Conservation (phyloP, 2,888 invertebrate genomes). For the Heliconius cydno region DNA sequence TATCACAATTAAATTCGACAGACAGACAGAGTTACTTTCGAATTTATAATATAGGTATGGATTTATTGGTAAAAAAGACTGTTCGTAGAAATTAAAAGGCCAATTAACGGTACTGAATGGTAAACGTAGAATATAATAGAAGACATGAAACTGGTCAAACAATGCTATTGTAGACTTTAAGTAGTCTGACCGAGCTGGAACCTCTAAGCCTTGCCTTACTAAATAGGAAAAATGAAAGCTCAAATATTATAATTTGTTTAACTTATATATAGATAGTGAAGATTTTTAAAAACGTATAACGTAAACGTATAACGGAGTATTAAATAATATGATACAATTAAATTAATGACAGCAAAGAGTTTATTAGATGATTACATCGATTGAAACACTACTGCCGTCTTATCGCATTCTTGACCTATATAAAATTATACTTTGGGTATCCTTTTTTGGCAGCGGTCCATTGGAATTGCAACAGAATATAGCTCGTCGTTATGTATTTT, state of each 20-base stretch:
- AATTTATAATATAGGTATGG: no score
- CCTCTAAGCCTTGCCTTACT: constrained; percentile 8
- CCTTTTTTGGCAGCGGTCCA: constrained; percentile 19
- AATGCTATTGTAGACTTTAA: constrained; percentile 31
- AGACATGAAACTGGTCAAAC: constrained; percentile 9
- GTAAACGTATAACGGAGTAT: no score
- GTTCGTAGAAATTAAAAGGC: neutral
- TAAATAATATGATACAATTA: neutral
- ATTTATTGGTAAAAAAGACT: neutral
- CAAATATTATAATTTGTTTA: neutral
- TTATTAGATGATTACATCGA: neutral
- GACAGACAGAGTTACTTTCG: no score
- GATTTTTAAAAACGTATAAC: no score
- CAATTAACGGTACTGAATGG: neutral
- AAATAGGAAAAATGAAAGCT: neutral
- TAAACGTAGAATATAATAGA: constrained; percentile 17
- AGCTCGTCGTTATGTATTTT: neutral
- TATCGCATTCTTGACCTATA: constrained; percentile 21
- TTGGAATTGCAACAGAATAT: constrained; percentile 3
- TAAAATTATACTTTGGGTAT: constrained; percentile 6
- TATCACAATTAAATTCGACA: no score
- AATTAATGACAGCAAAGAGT: neutral
- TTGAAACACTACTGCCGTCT: neutral
- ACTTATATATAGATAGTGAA: no score
- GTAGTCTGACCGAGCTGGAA: constrained; percentile 17